Evolutionary conservation across 2,797 vertebrate genomes (phyloP), one percentile per base, ranked within the genome.

Genomic region (Borostomias antarcticus): DNA sequence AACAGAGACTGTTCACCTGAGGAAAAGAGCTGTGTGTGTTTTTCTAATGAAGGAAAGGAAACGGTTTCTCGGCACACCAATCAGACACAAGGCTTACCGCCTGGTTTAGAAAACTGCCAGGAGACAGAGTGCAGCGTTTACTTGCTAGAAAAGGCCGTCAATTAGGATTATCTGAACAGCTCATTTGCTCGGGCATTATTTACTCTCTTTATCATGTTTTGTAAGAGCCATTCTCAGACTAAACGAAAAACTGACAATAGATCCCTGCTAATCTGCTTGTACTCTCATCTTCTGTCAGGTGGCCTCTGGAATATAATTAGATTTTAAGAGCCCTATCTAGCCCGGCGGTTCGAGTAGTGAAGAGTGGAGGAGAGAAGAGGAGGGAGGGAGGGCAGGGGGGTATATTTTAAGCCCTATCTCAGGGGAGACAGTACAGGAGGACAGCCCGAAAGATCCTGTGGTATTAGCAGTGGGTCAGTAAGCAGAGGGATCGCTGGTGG

Each of bases 391-490:
- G 5, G 53, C 9, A 7, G 29, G 53, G 10, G n/a, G 17, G 33
- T 57, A 30, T 57, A 57, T 57, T 57, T 57, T 57, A 57, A 57
- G 54, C 54, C 8, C 8, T 4, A 30, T 57, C 54, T 57, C 54
- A 57, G 30, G 54, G 54, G 54, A 57, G 54, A 26, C 4, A 19
- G 8, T 29, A 21, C 53, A 57, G 53, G 26, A 32, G 8, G 54
- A 21, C 53, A 57, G 53, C 53, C n/a, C 25, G 1, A 17, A 56
- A 15, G 53, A 33, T 57, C 32, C 29, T 57, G 17, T 7, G 4
- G 54, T 23, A 57, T 57, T 57, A 57, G 30, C 8, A 29, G n/a
- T 21, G 54, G 54, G 54, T 57, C 30, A 35, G 29, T 30, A 57
- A 4, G n/a, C 30, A 19, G 32, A 35, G n/a, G 23, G 17, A 56